Evolutionary conservation across 2,888 invertebrate genomes (phyloP).

Genomic region (Pyralis farinalis): DNA sequence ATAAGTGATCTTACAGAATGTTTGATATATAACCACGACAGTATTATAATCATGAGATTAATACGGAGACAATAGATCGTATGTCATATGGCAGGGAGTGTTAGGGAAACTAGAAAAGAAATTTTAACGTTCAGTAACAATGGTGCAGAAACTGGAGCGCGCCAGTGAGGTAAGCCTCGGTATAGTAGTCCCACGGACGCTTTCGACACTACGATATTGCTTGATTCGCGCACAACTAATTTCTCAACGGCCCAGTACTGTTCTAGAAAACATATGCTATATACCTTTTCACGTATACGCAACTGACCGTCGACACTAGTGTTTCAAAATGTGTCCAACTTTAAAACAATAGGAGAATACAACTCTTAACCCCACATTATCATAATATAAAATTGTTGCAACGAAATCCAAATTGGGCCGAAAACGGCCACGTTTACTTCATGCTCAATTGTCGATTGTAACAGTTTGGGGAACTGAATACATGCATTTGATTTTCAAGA

Average conservation of each 20-base stretch:
- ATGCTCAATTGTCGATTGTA: too few species aligned
- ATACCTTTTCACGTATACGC: constrained; percentile 1
- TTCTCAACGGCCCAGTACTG: constrained; percentile 28
- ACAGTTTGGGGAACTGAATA: too few species aligned
- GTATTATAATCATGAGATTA: too few species aligned
- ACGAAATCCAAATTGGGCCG: too few species aligned
- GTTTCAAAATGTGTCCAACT: background rate
- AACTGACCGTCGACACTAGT: constrained; percentile 1
- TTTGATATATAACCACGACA: too few species aligned
- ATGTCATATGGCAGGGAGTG: background rate
- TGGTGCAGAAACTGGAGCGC: constrained; percentile 47
- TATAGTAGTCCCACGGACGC: constrained; percentile 51
- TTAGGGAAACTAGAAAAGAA: constrained; percentile 25
- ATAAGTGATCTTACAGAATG: too few species aligned
- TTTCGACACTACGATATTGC: constrained; percentile 48
- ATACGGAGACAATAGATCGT: background rate
- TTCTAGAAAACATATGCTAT: constrained; percentile 8
- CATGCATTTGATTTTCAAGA: too few species aligned
- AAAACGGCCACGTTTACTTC: too few species aligned
- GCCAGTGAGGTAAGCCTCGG: constrained; percentile 39
- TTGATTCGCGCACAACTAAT: constrained; percentile 33
- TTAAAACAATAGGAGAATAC: too few species aligned
- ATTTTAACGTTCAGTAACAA: constrained; percentile 41
- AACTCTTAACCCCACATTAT: background rate
- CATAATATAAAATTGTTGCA: too few species aligned